A percentile compares a stretch with the other conserved stretches of the same genome.
phyloP scores from a whole-genome alignment of 35 echinoderm and acorn worm genomes.

The Ophioderma brevispina region DNA sequence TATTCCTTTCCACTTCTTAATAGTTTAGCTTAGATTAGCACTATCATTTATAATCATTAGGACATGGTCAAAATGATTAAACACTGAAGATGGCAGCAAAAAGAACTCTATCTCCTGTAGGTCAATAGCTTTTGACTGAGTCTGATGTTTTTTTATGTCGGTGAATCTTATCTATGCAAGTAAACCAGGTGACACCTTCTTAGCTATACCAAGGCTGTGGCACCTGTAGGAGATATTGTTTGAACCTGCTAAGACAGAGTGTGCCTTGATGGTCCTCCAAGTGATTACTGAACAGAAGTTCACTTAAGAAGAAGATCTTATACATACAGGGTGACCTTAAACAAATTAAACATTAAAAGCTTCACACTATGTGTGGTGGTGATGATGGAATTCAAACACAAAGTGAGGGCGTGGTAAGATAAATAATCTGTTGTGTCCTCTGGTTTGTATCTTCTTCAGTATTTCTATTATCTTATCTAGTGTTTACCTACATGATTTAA shows the following conservation, averaged over 20 bases:
- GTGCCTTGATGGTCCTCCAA: too few relatives aligned
- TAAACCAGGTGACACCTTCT: too few relatives aligned
- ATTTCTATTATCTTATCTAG: neutral
- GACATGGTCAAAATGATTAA: neutral
- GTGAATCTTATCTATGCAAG: too few relatives aligned
- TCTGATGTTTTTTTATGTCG: too few relatives aligned
- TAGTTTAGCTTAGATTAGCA: too few relatives aligned
- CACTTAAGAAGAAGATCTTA: constrained; percentile 7
- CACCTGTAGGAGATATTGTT: too few relatives aligned
- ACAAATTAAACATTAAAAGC: neutral
- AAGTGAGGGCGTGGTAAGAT: neutral
- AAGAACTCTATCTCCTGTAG: neutral
- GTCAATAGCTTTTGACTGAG: too few relatives aligned
- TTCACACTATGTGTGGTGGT: neutral
- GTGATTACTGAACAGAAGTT: neutral
- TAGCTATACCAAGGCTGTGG: too few relatives aligned
- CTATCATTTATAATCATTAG: too few relatives aligned
- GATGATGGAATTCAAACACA: neutral
- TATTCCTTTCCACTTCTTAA: too few relatives aligned
- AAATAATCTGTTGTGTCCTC: constrained; percentile 2
- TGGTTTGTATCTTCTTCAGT: neutral
- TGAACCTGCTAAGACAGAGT: too few relatives aligned
- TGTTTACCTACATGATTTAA: neutral
- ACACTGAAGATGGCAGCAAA: neutral
- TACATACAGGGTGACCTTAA: neutral